These are phyloP conservation scores for Mobula birostris DNA, from an alignment of 2,113 vertebrate species.

Conservation along the genomic window DNA sequence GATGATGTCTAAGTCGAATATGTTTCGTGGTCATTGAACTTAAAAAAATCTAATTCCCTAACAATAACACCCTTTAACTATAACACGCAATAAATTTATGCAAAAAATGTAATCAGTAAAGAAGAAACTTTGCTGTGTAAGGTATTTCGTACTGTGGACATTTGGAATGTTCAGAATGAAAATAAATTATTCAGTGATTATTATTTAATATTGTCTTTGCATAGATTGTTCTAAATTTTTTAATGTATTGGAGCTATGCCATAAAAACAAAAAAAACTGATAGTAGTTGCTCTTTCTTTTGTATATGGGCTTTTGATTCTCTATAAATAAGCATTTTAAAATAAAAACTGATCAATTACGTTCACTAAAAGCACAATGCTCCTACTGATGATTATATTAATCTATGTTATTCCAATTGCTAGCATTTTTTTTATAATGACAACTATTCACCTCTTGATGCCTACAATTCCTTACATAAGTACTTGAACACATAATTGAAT, in stretches of 20 bases:
- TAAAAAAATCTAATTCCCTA: constrained; percentile 7
- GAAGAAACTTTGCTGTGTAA: not conserved
- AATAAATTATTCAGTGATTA: not conserved
- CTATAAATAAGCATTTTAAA: not conserved
- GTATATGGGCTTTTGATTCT: no score
- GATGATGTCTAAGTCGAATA: not conserved
- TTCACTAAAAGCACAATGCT: not conserved
- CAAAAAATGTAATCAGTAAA: not conserved
- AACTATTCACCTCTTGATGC: not conserved
- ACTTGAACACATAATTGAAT: not conserved
- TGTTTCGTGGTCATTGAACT: not conserved
- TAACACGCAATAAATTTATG: not conserved
- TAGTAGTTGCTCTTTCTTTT: not conserved
- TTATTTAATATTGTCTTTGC: not conserved
- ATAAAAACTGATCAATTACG: not conserved
- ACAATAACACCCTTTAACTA: not conserved
- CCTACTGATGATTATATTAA: not conserved
- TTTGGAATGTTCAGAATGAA: not conserved
- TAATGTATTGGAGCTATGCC: not conserved
- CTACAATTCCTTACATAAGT: constrained; percentile 11
- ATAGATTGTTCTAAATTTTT: not conserved
- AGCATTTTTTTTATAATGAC: not conserved
- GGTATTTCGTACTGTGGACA: not conserved
- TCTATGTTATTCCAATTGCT: not conserved
- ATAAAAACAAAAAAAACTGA: not conserved